These are phyloP conservation scores for Bergia sp. DNA, from an alignment of 92 coral and sea anemone species.

Conservation along the genomic window DNA sequence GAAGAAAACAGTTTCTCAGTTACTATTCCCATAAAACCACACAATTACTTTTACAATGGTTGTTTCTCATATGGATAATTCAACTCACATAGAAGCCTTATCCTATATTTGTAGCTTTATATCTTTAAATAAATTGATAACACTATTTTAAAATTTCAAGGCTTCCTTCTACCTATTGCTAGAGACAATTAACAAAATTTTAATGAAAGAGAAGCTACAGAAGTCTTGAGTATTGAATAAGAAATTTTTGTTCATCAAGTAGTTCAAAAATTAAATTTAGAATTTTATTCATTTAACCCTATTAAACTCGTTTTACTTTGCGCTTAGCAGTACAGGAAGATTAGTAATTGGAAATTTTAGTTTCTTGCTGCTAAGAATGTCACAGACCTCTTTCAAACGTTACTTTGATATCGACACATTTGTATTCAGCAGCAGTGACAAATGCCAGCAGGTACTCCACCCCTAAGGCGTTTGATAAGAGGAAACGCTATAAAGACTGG, in stretches of 20 bases:
- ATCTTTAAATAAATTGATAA: not conserved
- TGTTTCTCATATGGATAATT: too few relatives aligned
- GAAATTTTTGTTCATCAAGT: not conserved
- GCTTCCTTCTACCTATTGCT: not conserved
- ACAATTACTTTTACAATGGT: not conserved
- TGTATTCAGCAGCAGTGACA: not conserved
- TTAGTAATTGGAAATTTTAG: not conserved
- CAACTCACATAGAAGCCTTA: not conserved
- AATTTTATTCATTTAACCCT: too few relatives aligned
- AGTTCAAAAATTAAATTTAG: not conserved
- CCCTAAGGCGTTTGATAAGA: not conserved
- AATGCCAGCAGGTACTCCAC: not conserved
- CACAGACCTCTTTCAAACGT: not conserved
- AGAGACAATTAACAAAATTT: not conserved
- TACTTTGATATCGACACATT: not conserved
- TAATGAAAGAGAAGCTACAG: too few relatives aligned
- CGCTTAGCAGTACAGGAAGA: not conserved
- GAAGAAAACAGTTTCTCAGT: too few relatives aligned
- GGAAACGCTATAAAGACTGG: not conserved
- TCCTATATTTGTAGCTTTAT: not conserved
- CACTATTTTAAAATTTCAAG: too few relatives aligned
- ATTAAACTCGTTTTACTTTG: too few relatives aligned
- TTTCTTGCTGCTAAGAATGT: not conserved
- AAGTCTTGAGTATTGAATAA: not conserved
- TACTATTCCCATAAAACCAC: not conserved